These are phyloP conservation scores for Axinella damicornis DNA, from an alignment of 37 sponge, comb jelly and placozoan genomes.

Conservation along the genomic window DNA sequence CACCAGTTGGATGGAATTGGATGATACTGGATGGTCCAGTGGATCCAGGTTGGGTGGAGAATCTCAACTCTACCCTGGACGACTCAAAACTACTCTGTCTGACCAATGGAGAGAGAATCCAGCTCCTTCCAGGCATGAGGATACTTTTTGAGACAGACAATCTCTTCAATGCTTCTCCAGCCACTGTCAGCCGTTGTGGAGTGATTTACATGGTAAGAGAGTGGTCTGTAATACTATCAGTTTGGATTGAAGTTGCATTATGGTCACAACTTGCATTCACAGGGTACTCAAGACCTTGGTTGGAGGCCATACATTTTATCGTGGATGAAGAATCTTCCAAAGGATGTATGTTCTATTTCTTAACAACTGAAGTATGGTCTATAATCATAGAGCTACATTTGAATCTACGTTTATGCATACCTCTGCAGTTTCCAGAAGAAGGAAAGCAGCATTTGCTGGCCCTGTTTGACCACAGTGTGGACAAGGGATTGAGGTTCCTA, in stretches of 20 bases:
- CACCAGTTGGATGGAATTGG: conserved; percentile 77
- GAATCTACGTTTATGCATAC: too few species aligned
- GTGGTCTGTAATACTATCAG: too few species aligned
- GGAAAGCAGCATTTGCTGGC: conserved; percentile 34
- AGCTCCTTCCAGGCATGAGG: conserved; percentile 62
- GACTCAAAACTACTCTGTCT: conserved; percentile 82
- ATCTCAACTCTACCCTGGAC: conserved; percentile 84
- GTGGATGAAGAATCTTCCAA: conserved; percentile 71
- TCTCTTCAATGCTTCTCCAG: conserved; percentile 72
- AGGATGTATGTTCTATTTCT: conserved; percentile 3
- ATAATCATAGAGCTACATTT: too few species aligned
- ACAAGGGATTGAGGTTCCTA: conserved; percentile 60
- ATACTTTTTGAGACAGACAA: conserved; percentile 80
- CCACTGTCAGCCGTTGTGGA: conserved; percentile 84
- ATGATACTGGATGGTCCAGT: conserved; percentile 83
- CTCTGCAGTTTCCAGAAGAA: conserved; percentile 45
- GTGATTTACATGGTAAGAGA: conserved; percentile 77
- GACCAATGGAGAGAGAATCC: conserved; percentile 71
- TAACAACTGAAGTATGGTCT: too few species aligned
- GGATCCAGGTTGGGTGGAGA: conserved; percentile 87
- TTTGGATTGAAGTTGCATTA: too few species aligned
- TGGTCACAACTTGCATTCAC: background rate
- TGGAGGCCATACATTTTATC: conserved; percentile 78
- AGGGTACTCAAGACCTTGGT: conserved; percentile 58
- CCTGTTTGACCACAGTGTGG: conserved; percentile 58